Evolutionary conservation across 2,888 invertebrate genomes (phyloP).

Genomic region (Hyposoter didymator): DNA sequence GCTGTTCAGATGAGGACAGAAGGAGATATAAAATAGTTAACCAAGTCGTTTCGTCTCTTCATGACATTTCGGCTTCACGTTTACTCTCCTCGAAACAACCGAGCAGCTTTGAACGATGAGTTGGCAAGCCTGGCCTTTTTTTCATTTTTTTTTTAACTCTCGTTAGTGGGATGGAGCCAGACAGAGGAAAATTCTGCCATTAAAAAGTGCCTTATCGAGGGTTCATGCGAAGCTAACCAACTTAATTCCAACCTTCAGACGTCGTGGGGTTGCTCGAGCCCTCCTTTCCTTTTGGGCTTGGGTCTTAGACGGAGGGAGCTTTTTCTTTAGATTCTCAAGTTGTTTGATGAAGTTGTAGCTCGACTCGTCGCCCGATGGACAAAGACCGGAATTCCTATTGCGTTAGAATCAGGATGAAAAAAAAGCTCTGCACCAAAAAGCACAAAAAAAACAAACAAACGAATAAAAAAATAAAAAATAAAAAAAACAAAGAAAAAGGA

Average conservation of each 20-base stretch:
- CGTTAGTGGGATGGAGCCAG: neutral
- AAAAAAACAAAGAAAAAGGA: slow-evolving; percentile 19
- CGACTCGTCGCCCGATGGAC: neutral
- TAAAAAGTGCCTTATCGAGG: slow-evolving; percentile 5
- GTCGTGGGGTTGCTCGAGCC: neutral
- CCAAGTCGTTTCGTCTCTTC: slow-evolving; percentile 28
- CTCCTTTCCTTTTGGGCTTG: neutral
- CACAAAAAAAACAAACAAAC: too few species aligned
- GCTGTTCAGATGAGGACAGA: slow-evolving; percentile 3
- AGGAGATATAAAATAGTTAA: slow-evolving; percentile 29
- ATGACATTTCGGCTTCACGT: neutral
- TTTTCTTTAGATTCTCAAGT: neutral
- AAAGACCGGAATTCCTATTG: slow-evolving; percentile 19
- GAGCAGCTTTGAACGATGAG: slow-evolving; percentile 1
- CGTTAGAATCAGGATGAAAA: neutral
- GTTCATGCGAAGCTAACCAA: neutral
- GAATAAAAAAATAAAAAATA: too few species aligned
- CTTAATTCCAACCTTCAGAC: slow-evolving; percentile 1
- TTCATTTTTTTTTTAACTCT: neutral
- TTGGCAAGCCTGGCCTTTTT: neutral
- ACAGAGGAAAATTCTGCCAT: neutral
- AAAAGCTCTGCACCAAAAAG: slow-evolving; percentile 1
- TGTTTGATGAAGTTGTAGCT: neutral
- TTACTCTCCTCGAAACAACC: neutral
- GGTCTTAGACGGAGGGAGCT: neutral